Evolutionary conservation across 2,888 invertebrate species (phyloP).

Genomic region (Megamerina dolium): DNA sequence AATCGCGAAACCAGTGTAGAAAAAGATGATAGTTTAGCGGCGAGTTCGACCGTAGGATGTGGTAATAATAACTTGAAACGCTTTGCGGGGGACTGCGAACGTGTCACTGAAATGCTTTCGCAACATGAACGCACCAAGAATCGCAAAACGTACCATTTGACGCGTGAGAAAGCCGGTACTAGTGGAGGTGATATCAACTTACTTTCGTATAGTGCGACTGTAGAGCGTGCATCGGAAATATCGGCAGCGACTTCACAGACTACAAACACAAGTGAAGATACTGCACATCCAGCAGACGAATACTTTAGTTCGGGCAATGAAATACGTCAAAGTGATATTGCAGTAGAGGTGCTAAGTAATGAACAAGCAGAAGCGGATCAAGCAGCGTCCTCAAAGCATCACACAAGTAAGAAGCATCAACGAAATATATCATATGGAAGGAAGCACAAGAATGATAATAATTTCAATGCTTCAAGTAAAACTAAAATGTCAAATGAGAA

Average conservation of each 20-base stretch:
- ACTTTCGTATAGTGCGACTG: slow-evolving; percentile 24
- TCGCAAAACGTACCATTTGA: slow-evolving; percentile 46
- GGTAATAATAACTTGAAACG: slow-evolving; percentile 39
- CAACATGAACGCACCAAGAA: slow-evolving; percentile 48
- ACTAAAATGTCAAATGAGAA: slow-evolving; percentile 32
- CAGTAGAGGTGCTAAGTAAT: slow-evolving; percentile 53
- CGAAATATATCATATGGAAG: slow-evolving; percentile 12
- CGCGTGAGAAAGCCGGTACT: slow-evolving; percentile 40
- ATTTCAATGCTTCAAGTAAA: slow-evolving; percentile 23
- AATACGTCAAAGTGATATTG: slow-evolving; percentile 30
- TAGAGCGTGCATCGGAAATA: slow-evolving; percentile 28
- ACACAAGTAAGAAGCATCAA: slow-evolving; percentile 22
- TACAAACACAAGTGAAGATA: slow-evolving; percentile 48
- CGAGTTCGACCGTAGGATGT: slow-evolving; percentile 19
- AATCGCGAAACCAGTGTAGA: slow-evolving; percentile 45
- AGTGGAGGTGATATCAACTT: slow-evolving; percentile 33
- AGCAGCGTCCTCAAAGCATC: slow-evolving; percentile 16
- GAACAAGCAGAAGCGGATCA: slow-evolving; percentile 51
- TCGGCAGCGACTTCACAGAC: slow-evolving; percentile 20
- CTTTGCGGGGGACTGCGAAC: slow-evolving; percentile 46
- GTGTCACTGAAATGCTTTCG: slow-evolving; percentile 42
- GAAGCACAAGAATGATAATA: slow-evolving; percentile 29
- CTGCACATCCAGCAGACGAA: slow-evolving; percentile 60
- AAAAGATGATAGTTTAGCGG: slow-evolving; percentile 41
- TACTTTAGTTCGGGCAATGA: slow-evolving; percentile 52